These are phyloP conservation scores for Tortrix viridana DNA, from an alignment of 2,888 invertebrate genomes.

Conservation along the genomic window DNA sequence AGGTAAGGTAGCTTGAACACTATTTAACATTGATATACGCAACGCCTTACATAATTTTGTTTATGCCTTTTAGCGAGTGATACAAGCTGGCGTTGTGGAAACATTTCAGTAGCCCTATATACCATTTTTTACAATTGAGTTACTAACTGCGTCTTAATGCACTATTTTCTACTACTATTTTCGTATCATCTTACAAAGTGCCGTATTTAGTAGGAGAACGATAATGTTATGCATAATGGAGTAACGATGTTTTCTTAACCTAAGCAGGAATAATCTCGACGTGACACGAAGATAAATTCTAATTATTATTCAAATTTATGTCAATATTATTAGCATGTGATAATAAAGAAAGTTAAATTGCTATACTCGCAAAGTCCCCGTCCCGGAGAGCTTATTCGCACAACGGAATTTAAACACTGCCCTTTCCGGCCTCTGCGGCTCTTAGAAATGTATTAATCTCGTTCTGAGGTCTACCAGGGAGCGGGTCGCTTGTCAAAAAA, in stretches of 20 bases:
- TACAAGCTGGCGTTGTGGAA: no score
- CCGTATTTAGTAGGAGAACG: no score
- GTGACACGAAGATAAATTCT: conserved; percentile 15
- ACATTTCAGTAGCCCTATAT: no score
- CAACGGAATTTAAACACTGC: conserved; percentile 24
- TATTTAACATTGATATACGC: no score
- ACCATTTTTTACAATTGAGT: no score
- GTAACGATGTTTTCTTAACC: background rate
- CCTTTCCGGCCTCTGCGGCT: conserved; percentile 21
- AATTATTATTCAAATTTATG: conserved; percentile 35
- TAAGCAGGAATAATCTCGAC: conserved; percentile 11
- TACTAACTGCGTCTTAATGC: no score
- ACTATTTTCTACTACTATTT: no score
- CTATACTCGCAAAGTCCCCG: conserved; percentile 3
- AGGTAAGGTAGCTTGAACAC: no score
- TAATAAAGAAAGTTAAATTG: conserved; percentile 41
- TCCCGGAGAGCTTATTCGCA: conserved; percentile 15
- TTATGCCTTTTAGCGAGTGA: no score
- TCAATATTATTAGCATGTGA: conserved; percentile 36
- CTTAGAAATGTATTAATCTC: conserved; percentile 35
- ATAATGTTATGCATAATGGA: background rate
- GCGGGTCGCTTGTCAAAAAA: conserved; percentile 22
- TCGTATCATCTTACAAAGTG: no score
- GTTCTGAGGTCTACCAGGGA: conserved; percentile 17
- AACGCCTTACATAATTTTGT: no score